phyloP scores from a whole-genome alignment of 1,140 invertebrate species.

The Archivesica marissinica region DNA sequence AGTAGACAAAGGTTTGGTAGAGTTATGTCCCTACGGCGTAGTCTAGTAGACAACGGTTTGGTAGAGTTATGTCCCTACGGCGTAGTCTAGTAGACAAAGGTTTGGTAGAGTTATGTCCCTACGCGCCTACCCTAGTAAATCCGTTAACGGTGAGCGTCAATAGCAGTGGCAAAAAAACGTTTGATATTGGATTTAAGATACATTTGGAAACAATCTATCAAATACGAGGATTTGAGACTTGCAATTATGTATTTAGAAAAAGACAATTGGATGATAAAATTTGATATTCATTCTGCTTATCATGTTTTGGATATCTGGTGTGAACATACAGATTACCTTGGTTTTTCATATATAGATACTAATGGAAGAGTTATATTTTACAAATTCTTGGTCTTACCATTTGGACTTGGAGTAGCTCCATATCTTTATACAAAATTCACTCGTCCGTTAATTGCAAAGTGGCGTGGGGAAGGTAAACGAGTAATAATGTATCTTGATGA shows the following conservation, averaged over 20 bases:
- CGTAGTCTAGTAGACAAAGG: too few relatives aligned
- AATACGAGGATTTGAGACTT: slow-evolving; percentile 23
- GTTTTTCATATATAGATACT: neutral
- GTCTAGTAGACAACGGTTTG: too few relatives aligned
- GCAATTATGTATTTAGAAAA: slow-evolving; percentile 11
- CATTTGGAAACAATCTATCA: slow-evolving; percentile 35
- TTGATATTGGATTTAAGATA: slow-evolving; percentile 47
- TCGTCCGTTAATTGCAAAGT: slow-evolving; percentile 34
- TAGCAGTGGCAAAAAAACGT: slow-evolving; percentile 15
- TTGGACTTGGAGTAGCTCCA: slow-evolving; percentile 38
- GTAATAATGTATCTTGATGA: slow-evolving; percentile 50
- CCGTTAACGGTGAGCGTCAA: slow-evolving; percentile 23
- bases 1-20: too few relatives aligned
- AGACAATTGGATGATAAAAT: slow-evolving; percentile 26
- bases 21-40: too few relatives aligned
- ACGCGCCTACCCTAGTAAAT: neutral
- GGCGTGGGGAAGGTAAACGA: slow-evolving; percentile 44
- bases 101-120: too few relatives aligned
- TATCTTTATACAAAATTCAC: slow-evolving; percentile 53
- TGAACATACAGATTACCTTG: neutral
- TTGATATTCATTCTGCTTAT: slow-evolving; percentile 51
- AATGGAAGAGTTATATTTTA: slow-evolving; percentile 1
- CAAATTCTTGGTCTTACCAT: slow-evolving; percentile 53
- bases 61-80: too few relatives aligned
- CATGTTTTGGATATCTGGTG: slow-evolving; percentile 27